Conservation (phyloP, 1,140 invertebrate species). For the Pygmarrhopalites habei region DNA sequence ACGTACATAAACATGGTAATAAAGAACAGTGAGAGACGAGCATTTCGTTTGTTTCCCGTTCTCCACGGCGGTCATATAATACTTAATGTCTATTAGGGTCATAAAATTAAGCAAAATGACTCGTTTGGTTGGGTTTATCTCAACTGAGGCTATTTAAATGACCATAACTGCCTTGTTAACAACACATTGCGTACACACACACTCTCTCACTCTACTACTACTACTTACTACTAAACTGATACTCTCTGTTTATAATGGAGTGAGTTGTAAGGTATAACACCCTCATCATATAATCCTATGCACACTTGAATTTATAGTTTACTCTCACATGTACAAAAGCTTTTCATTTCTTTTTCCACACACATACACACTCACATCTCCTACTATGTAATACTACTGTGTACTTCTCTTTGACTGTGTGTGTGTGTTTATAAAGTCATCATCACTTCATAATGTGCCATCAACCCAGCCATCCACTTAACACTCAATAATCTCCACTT, state of each 20-base stretch:
- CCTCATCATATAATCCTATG: too few relatives aligned
- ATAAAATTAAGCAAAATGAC: conserved; percentile 37
- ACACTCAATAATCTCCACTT: conserved; percentile 20
- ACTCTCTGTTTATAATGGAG: conserved; percentile 26
- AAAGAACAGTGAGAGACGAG: too few relatives aligned
- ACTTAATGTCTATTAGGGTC: conserved; percentile 36
- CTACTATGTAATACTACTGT: too few relatives aligned
- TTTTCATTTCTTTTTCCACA: too few relatives aligned
- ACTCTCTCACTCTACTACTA: conserved; percentile 13
- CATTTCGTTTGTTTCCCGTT: background rate
- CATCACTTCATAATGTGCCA: conserved; percentile 28
- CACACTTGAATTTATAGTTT: too few relatives aligned
- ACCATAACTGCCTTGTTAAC: conserved; percentile 32
- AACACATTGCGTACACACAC: conserved; percentile 12
- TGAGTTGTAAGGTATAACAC: too few relatives aligned
- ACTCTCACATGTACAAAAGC: too few relatives aligned
- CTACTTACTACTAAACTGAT: background rate
- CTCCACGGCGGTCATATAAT: conserved; percentile 23
- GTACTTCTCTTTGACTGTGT: conserved; percentile 1
- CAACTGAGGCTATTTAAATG: conserved; percentile 25
- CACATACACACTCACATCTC: too few relatives aligned
- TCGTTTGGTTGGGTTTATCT: conserved; percentile 27
- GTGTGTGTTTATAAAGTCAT: conserved; percentile 30
- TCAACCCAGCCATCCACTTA: conserved; percentile 20
- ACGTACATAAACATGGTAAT: too few relatives aligned